Percentiles rank a stretch among this genome's conserved stretches.
Evolutionary conservation across 2,797 vertebrate genomes (phyloP).

Genomic region (Salarias fasciatus): DNA sequence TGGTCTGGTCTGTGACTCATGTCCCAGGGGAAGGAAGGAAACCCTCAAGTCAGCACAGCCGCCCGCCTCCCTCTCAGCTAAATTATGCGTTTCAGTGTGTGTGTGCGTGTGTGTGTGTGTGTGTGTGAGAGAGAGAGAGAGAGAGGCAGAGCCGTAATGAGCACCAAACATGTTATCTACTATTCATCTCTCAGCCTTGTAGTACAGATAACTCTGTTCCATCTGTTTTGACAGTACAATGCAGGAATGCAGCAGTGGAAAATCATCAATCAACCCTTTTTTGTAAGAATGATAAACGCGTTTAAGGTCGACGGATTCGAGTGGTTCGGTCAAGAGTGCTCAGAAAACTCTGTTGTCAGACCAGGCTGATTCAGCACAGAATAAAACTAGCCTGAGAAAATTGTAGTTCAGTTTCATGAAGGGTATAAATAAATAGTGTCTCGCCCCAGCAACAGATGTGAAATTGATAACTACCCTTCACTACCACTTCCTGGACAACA

Average conservation of each 20-base stretch:
- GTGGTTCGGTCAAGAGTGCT: too few relatives aligned
- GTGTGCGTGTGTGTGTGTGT: slow-evolving; percentile 16
- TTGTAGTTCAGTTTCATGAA: too few relatives aligned
- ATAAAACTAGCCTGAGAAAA: too few relatives aligned
- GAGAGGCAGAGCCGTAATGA: background rate
- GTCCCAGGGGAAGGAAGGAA: slow-evolving; percentile 39
- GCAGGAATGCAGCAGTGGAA: too few relatives aligned
- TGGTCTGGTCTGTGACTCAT: slow-evolving; percentile 61
- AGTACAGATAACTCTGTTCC: slow-evolving; percentile 3
- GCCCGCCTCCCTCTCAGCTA: slow-evolving; percentile 13
- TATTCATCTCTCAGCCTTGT: slow-evolving; percentile 8
- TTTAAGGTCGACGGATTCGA: too few relatives aligned
- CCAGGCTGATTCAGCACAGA: too few relatives aligned
- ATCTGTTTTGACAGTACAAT: background rate
- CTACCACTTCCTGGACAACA: background rate
- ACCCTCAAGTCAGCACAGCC: slow-evolving; percentile 35
- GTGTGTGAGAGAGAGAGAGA: slow-evolving; percentile 5
- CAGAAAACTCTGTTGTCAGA: too few relatives aligned
- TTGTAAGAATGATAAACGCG: too few relatives aligned
- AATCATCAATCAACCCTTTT: too few relatives aligned
- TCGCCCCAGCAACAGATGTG: too few relatives aligned
- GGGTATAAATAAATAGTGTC: too few relatives aligned
- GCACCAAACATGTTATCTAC: slow-evolving; percentile 3
- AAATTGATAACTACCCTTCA: too few relatives aligned
- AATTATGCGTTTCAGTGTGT: slow-evolving; percentile 18